Conservation (phyloP, 1,140 invertebrate species). For the Zaprionus tsacasi region DNA sequence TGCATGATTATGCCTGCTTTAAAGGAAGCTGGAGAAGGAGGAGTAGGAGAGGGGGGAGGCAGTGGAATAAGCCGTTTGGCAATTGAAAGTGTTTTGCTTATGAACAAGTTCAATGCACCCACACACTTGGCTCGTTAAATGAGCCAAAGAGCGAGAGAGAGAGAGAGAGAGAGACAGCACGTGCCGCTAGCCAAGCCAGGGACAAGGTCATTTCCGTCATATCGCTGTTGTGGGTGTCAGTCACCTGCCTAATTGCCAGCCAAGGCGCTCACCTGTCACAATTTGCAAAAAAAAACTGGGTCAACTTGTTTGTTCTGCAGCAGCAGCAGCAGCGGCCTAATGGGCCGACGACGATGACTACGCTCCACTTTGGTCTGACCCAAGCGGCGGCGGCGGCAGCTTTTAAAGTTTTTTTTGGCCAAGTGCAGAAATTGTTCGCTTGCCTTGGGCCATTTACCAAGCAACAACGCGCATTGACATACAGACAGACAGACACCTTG, state of each 20-base stretch:
- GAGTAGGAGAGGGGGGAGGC: not conserved
- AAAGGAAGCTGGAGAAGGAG: not conserved
- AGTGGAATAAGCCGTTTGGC: not conserved
- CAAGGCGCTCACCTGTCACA: conserved; percentile 64
- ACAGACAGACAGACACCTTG: conserved; percentile 32
- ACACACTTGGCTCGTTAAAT: conserved; percentile 27
- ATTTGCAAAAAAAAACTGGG: conserved; percentile 60
- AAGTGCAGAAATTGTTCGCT: conserved; percentile 30
- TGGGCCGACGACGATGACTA: conserved; percentile 18
- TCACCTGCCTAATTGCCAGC: conserved; percentile 74
- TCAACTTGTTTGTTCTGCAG: conserved; percentile 49
- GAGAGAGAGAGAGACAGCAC: conserved; percentile 13
- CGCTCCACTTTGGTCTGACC: conserved; percentile 35
- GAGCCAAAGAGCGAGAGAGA: conserved; percentile 47
- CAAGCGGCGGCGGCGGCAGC: conserved; percentile 22
- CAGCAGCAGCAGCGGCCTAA: conserved; percentile 37
- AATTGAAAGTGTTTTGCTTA: conserved; percentile 33
- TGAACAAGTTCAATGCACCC: conserved; percentile 66
- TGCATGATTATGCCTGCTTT: conserved; percentile 46
- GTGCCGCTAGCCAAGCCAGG: conserved; percentile 54
- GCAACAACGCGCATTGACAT: conserved; percentile 30
- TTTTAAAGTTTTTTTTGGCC: conserved; percentile 35
- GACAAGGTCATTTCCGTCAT: conserved; percentile 80
- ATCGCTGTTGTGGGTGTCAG: conserved; percentile 70
- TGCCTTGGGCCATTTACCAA: conserved; percentile 47